Conservation (phyloP, 2,797 vertebrate genomes). For the Myotis vivesi region DNA sequence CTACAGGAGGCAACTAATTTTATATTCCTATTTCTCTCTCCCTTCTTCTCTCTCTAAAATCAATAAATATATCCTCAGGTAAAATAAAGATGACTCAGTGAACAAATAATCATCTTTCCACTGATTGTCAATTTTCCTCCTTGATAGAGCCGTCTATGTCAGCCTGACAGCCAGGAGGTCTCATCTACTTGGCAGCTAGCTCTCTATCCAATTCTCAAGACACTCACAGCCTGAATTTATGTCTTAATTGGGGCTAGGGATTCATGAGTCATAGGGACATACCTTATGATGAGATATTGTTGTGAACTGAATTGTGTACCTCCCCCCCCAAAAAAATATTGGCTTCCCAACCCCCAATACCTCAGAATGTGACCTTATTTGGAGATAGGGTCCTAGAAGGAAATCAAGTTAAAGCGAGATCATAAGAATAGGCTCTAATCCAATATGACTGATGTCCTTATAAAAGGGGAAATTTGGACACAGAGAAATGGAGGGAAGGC, state of each 20-base stretch:
- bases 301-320: not conserved
- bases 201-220: not conserved
- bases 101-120: not conserved
- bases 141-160: not conserved
- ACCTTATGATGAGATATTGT: not conserved
- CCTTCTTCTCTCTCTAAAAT: not conserved
- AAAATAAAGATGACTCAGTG: not conserved
- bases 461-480: not conserved
- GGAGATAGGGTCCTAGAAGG: not conserved
- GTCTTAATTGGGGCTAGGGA: no score
- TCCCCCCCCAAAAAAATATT: not conserved
- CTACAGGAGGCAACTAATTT: no score
- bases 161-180: not conserved
- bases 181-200: not conserved
- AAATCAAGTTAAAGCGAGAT: slow-evolving; percentile 28
- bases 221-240: not conserved
- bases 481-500: not conserved
- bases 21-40: no score
- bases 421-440: not conserved
- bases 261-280: not conserved
- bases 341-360: not conserved
- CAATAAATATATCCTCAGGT: not conserved
- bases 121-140: not conserved
- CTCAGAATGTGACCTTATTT: not conserved
- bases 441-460: not conserved